Evolutionary conservation across 2,113 vertebrate genomes (phyloP).

Genomic region (Sclerurus mexicanus): DNA sequence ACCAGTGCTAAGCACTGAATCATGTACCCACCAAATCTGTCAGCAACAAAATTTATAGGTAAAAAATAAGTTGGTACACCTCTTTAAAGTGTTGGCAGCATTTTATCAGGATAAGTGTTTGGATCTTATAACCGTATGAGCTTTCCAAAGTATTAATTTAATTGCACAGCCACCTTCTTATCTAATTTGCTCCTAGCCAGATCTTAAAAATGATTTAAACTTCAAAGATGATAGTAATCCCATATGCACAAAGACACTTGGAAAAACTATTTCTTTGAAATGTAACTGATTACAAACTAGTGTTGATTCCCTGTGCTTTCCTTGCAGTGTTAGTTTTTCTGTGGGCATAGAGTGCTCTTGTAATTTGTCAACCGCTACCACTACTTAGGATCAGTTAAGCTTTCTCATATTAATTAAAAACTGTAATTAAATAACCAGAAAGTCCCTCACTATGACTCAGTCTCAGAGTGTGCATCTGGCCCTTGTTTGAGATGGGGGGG

Average conservation of each 20-base stretch:
- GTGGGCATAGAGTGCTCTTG: neutral
- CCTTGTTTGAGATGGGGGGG: neutral
- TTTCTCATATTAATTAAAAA: slow-evolving; percentile 41
- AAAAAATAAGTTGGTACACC: neutral
- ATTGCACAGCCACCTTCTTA: slow-evolving; percentile 25
- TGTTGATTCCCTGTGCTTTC: neutral
- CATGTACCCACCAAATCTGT: neutral
- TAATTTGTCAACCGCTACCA: neutral
- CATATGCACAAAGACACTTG: neutral
- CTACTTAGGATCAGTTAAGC: neutral
- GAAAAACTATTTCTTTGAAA: slow-evolving; percentile 40
- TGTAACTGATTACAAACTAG: neutral
- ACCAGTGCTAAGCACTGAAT: neutral
- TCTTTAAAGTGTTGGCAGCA: slow-evolving; percentile 18
- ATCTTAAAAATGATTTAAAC: slow-evolving; percentile 24
- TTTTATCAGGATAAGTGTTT: neutral
- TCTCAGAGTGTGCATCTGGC: neutral
- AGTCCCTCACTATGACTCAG: neutral
- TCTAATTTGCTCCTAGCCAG: slow-evolving; percentile 34
- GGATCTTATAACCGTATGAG: neutral
- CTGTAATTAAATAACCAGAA: slow-evolving; percentile 8
- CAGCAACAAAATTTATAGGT: neutral
- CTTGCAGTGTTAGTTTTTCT: slow-evolving; percentile 10
- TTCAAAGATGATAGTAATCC: slow-evolving; percentile 10
- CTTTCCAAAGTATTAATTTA: slow-evolving; percentile 38